Evolutionary conservation across 2,113 vertebrate genomes (phyloP).

Genomic region (Indri indri): DNA sequence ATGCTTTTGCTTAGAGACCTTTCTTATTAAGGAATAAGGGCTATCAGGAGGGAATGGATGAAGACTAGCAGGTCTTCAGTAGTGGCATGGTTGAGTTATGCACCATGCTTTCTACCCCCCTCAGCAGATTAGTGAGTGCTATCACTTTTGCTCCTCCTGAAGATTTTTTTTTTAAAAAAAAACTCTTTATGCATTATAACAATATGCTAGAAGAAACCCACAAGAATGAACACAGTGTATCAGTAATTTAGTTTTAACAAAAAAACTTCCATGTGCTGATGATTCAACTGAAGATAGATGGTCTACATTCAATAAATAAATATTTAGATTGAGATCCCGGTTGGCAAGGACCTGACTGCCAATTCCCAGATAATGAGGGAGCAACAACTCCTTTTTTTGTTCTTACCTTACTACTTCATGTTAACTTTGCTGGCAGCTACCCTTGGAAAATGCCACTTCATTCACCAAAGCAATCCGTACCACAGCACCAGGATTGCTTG

Average conservation of each 20-base stretch:
- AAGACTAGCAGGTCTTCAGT: slow-evolving; percentile 3
- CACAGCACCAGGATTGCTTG: neutral
- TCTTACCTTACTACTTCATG: neutral
- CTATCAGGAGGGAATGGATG: neutral
- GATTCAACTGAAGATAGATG: neutral
- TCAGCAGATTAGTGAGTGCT: neutral
- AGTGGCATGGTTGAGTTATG: neutral
- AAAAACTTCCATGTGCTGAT: neutral
- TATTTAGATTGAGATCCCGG: neutral
- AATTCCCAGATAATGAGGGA: neutral
- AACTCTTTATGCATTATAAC: neutral
- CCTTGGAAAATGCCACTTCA: neutral
- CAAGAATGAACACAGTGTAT: neutral
- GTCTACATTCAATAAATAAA: neutral
- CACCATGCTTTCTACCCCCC: neutral
- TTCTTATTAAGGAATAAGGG: neutral
- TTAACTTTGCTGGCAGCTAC: neutral
- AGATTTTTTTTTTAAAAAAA: neutral
- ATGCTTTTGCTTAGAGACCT: slow-evolving; percentile 39
- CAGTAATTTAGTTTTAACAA: slow-evolving; percentile 34
- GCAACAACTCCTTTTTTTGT: neutral
- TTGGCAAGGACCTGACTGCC: neutral
- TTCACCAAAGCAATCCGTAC: neutral
- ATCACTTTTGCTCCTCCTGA: slow-evolving; percentile 23
- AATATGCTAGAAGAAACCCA: neutral